Evolutionary conservation across 2,113 vertebrate genomes (phyloP), one percentile per base, ranked within the genome.

Genomic region (Buteo buteo): DNA sequence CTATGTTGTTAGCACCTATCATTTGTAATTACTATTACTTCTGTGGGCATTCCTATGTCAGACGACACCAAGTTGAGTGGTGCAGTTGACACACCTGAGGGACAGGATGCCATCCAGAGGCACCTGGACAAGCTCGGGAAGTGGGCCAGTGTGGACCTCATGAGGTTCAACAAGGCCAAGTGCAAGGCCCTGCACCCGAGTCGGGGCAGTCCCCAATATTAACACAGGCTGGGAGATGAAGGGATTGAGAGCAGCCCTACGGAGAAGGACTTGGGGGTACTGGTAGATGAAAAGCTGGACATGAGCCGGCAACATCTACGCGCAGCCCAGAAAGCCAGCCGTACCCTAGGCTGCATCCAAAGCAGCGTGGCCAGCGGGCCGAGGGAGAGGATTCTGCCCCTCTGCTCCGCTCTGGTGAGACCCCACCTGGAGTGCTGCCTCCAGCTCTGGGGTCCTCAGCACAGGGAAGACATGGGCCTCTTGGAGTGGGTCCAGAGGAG

Each of bases 191-290:
- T 54, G 52, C 52, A 54, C 26, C 52, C 16, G 9, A 29, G 52
- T 54, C 16, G 3, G 52, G 52, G 52, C 15, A 54, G 26, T 65
- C 28, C 32, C 13, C 7, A 6, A 6, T 5, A 57, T 87, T 28
- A 57, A 9, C 4, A 34, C 17, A 9, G 20, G 21, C n/a, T 69
- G n/a, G 4, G 8, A 9, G 7, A 25, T 57, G 70, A 62, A 8
- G 7, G 32, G 16, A 29, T 38, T 38, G 28, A 29, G 36, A 82
- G 32, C 47, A 82, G 70, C 26, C 9, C 9, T 57, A 49, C 7
- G 0, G 0, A 69, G 31, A 29, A 25, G 18, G 18, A 29, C 4
- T 57, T 49, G 13, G 16, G 14, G 3, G 1, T 69, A 8, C 26
- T 69, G n/a, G 7, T 40, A 7, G 3, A 15, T 42, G 20, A 20